Percentiles rank a stretch among this genome's conserved stretches.
Conservation (phyloP, 2,113 vertebrate genomes). For the Hemibagrus wyckioides region DNA sequence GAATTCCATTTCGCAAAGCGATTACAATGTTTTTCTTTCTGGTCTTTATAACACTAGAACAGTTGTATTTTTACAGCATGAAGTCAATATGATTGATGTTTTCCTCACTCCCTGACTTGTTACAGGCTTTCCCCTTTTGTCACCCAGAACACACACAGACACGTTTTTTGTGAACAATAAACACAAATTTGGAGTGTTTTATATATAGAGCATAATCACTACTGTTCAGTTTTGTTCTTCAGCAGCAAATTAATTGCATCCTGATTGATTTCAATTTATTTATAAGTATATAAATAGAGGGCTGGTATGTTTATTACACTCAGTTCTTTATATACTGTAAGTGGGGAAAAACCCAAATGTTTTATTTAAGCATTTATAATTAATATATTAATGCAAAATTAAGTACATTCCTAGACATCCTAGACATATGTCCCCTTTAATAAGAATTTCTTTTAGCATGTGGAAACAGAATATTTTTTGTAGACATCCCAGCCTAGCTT, state of each 20-base stretch:
- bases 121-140: background rate
- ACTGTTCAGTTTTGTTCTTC: background rate
- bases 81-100: conserved; percentile 17
- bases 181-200: background rate
- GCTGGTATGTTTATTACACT: background rate
- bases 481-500: background rate
- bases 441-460: background rate
- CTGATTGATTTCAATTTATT: background rate
- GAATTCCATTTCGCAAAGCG: conserved; percentile 29
- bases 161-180: background rate
- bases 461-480: background rate
- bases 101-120: background rate
- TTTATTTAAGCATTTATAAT: background rate
- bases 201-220: background rate
- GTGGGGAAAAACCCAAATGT: background rate
- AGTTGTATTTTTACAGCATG: background rate
- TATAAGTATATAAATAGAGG: background rate
- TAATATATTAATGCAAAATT: background rate
- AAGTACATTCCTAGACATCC: background rate
- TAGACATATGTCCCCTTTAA: background rate
- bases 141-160: background rate
- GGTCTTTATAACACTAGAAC: background rate
- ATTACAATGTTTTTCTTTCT: conserved; percentile 25
- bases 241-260: background rate
- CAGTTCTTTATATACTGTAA: background rate